A percentile compares a stretch with the other conserved stretches of the same genome.
phyloP scores from a whole-genome alignment of 2,797 vertebrate species.

The Taeniopygia guttata region DNA sequence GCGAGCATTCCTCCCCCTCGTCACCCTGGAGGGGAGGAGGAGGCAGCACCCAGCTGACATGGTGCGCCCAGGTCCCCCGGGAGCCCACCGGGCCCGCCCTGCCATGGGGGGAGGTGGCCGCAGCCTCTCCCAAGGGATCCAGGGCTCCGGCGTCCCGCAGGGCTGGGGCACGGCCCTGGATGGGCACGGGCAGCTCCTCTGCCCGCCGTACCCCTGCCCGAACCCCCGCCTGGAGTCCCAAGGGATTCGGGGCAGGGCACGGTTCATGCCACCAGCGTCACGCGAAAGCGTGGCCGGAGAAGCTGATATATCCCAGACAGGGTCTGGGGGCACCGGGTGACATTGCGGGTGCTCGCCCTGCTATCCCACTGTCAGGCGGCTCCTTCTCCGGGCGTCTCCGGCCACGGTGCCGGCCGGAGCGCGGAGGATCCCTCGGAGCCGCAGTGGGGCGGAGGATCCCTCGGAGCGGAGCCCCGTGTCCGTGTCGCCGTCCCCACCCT shows the following conservation, averaged over 20 bases:
- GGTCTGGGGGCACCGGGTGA: neutral
- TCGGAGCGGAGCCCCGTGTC: neutral
- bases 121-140: neutral
- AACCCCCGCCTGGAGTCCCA: neutral
- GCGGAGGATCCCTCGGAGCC: neutral
- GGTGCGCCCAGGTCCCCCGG: neutral
- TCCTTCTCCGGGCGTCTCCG: neutral
- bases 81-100: neutral
- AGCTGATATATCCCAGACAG: neutral
- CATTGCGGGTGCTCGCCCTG: neutral
- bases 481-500: neutral
- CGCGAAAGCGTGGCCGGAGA: neutral
- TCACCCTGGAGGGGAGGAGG: slow-evolving; percentile 5
- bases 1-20: slow-evolving; percentile 42
- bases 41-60: neutral
- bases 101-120: neutral
- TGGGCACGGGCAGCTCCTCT: neutral
- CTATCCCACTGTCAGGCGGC: neutral
- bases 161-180: neutral
- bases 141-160: neutral
- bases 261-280: neutral
- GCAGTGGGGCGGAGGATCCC: neutral
- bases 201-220: neutral
- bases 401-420: neutral
- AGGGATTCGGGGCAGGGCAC: neutral